These are phyloP conservation scores for Hypotaenidia okinawae DNA, from an alignment of 2,797 vertebrate genomes.

Conservation along the genomic window DNA sequence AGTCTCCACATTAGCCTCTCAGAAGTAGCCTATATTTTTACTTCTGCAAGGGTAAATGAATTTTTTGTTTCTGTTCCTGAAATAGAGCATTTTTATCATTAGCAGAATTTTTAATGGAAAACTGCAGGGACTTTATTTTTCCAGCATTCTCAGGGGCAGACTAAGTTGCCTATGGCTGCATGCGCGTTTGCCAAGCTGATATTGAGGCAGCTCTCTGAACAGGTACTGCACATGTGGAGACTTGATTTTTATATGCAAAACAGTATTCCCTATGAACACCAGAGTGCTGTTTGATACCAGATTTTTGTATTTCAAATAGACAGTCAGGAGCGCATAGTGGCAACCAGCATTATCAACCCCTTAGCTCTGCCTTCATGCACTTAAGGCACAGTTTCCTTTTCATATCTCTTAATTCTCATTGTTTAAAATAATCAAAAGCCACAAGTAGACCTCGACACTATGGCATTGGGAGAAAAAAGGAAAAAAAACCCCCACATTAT, in stretches of 20 bases:
- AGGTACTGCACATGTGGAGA: background rate
- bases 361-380: fast-evolving
- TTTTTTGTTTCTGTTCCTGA: background rate
- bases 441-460: fast-evolving
- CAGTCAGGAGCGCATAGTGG: fast-evolving
- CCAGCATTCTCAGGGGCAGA: background rate
- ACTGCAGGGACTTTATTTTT: background rate
- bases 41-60: background rate
- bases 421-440: background rate
- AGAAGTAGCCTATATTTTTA: background rate
- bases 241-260: background rate
- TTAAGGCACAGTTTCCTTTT: background rate
- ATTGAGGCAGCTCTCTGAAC: background rate
- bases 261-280: fast-evolving
- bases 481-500: fast-evolving
- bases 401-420: background rate
- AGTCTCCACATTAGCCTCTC: background rate
- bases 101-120: background rate
- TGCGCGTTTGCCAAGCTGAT: background rate
- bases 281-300: background rate
- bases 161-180: background rate
- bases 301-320: background rate
- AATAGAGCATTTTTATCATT: background rate
- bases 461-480: background rate
- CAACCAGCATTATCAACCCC: background rate